A percentile compares a stretch with the other conserved stretches of the same genome.
Evolutionary conservation across 1,140 invertebrate genomes (phyloP).

Genomic region (Ceratina calcarata): DNA sequence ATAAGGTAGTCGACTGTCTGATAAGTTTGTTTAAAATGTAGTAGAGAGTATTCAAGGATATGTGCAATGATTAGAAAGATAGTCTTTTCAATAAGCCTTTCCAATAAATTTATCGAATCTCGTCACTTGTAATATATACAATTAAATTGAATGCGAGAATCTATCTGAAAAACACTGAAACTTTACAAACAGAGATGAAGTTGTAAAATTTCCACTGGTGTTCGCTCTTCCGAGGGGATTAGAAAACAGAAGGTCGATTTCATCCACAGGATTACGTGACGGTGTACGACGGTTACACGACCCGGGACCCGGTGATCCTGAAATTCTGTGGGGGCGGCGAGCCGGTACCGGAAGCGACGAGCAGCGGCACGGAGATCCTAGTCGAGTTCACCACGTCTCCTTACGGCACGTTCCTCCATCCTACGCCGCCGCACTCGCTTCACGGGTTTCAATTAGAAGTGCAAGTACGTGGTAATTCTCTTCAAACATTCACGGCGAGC

Average conservation of each 20-base stretch:
- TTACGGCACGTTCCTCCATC: slow-evolving; percentile 92
- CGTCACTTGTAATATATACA: too few species aligned
- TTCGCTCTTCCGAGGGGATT: not conserved
- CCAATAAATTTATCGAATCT: too few species aligned
- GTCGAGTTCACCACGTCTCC: slow-evolving; percentile 95
- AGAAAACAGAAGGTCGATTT: slow-evolving; percentile 9
- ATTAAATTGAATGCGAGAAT: too few species aligned
- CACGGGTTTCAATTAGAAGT: slow-evolving; percentile 94
- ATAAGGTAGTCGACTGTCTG: too few species aligned
- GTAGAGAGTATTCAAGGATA: too few species aligned
- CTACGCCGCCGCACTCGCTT: slow-evolving; percentile 87
- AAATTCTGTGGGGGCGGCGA: slow-evolving; percentile 94
- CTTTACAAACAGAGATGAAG: too few species aligned
- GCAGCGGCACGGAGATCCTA: slow-evolving; percentile 91
- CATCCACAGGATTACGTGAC: slow-evolving; percentile 89
- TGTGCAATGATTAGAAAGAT: too few species aligned
- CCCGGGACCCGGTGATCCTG: slow-evolving; percentile 91
- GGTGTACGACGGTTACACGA: slow-evolving; percentile 94
- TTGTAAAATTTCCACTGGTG: too few species aligned
- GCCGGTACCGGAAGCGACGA: slow-evolving; percentile 89
- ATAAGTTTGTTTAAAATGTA: too few species aligned
- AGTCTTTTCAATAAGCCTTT: too few species aligned
- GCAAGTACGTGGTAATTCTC: slow-evolving; percentile 81
- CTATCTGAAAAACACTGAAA: too few species aligned
- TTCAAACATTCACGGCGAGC: slow-evolving; percentile 32